Evolutionary conservation across 2,888 invertebrate species (phyloP).

Genomic region (Sclerodermus sp.): DNA sequence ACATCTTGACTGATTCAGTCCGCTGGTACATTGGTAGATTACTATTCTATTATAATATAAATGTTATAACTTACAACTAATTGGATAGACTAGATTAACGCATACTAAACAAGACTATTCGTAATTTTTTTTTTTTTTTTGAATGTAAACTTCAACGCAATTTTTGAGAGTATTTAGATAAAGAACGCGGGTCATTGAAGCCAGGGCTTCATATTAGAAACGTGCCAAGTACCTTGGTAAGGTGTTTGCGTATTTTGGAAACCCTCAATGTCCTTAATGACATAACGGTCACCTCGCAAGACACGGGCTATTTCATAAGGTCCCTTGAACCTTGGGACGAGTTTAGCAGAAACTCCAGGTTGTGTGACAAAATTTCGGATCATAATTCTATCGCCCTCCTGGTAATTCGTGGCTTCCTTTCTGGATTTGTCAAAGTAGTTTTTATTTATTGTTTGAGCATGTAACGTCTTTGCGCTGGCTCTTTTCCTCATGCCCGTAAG

Average conservation of each 20-base stretch:
- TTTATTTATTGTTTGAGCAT: background rate
- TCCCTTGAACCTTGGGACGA: slow-evolving; percentile 23
- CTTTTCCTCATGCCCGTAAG: background rate
- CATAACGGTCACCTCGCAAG: slow-evolving; percentile 24
- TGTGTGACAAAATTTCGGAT: background rate
- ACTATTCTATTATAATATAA: too few relatives aligned
- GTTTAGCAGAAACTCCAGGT: slow-evolving; percentile 16
- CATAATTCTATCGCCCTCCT: background rate
- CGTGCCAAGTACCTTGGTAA: slow-evolving; percentile 19
- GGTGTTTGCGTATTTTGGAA: slow-evolving; percentile 14
- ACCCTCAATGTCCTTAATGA: slow-evolving; percentile 18
- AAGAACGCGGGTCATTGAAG: too few relatives aligned
- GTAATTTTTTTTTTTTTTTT: too few relatives aligned
- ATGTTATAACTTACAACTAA: too few relatives aligned
- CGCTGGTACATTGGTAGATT: too few relatives aligned
- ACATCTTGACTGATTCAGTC: too few relatives aligned
- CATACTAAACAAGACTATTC: too few relatives aligned
- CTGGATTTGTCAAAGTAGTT: background rate
- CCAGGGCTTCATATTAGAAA: slow-evolving; percentile 20
- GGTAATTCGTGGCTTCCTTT: background rate
- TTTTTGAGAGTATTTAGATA: too few relatives aligned
- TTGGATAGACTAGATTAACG: too few relatives aligned
- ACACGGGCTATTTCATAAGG: slow-evolving; percentile 18
- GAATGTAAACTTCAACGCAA: too few relatives aligned
- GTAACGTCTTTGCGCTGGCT: background rate